Evolutionary conservation across 1,140 invertebrate genomes (phyloP), one percentile per base, ranked within the genome.

Genomic region (Orius insidiosus): DNA sequence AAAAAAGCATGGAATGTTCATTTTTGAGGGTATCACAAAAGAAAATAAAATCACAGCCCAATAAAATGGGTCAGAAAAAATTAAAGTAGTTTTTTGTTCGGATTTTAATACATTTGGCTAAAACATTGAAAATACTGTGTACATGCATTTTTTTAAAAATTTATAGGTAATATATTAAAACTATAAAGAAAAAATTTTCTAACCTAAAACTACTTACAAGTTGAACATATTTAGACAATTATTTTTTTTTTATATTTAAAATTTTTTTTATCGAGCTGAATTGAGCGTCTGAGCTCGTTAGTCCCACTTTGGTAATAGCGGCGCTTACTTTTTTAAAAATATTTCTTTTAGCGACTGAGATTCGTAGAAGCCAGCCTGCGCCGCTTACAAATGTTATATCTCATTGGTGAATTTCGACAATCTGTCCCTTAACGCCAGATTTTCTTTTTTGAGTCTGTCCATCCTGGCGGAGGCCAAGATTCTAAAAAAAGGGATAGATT

Each of bases 381-480:
- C 49, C 49, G 40, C 40, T 47, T 36, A 38, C 49, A 16, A 40
- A 11, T 37, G 49, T 42, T 51, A 51, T 51, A 51, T 51, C 15
- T 51, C 49, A 39, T 24, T 42, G 40, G 79, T 78, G 68, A 78
- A 84, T 68, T 85, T 85, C 57, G 79, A 77, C 62, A 92, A 66
- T 68, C 84, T 78, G 60, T 85, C 81, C 60, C 84, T 79, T 56
- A 92, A 70, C 59, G 83, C 70, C 63, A 80, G 71, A 63, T 92
- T 93, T 68, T 93, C 87, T 65, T 86, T 86, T 68, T 85, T 85
- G 61, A 92, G 67, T 63, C 83, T 71, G 63, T 88, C 85, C 60
- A 87, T 67, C 82, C 66, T 85, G 80, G 59, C 83, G 76, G 59
- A 87, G 68, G 55, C 78, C 78, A 70, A 84, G 73, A 57, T 87